Evolutionary conservation across 2,888 invertebrate genomes (phyloP).

Genomic region (Marasmarcha lunaedactyla): DNA sequence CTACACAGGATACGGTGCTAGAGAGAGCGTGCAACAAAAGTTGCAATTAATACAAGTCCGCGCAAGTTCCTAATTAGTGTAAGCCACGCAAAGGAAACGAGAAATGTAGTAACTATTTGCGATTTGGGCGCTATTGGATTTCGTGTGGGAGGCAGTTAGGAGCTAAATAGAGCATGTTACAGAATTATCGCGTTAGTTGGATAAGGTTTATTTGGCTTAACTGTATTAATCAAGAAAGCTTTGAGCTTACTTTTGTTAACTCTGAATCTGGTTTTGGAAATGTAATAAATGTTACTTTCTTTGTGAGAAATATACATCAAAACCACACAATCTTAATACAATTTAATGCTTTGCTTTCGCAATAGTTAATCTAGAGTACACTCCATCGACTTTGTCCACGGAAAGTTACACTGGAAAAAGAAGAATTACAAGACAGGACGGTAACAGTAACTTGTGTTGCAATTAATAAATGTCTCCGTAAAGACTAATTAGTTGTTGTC

Average conservation of each 20-base stretch:
- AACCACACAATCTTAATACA: too few relatives aligned
- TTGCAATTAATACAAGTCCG: slow-evolving; percentile 62
- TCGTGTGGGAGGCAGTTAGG: not conserved
- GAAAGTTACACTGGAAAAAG: slow-evolving; percentile 38
- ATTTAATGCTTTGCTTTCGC: too few relatives aligned
- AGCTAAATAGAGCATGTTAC: not conserved
- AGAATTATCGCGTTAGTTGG: not conserved
- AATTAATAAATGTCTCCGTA: slow-evolving; percentile 61
- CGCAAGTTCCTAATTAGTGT: slow-evolving; percentile 54
- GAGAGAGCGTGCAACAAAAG: slow-evolving; percentile 34
- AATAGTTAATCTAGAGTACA: slow-evolving; percentile 12
- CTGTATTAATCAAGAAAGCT: slow-evolving; percentile 16
- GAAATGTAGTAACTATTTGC: slow-evolving; percentile 56
- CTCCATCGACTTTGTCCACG: slow-evolving; percentile 26
- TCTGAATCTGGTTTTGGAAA: slow-evolving; percentile 3
- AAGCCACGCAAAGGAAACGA: slow-evolving; percentile 49
- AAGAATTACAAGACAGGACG: slow-evolving; percentile 27
- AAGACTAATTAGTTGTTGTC: slow-evolving; percentile 60
- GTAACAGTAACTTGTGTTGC: slow-evolving; percentile 43
- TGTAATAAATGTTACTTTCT: too few relatives aligned
- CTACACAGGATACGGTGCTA: slow-evolving; percentile 5
- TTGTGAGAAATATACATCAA: too few relatives aligned
- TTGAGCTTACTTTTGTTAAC: too few relatives aligned
- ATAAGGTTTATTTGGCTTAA: not conserved
- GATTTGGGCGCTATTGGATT: slow-evolving; percentile 31